Evolutionary conservation across 1,140 invertebrate genomes (phyloP).

Genomic region (Eurosta solidaginis): DNA sequence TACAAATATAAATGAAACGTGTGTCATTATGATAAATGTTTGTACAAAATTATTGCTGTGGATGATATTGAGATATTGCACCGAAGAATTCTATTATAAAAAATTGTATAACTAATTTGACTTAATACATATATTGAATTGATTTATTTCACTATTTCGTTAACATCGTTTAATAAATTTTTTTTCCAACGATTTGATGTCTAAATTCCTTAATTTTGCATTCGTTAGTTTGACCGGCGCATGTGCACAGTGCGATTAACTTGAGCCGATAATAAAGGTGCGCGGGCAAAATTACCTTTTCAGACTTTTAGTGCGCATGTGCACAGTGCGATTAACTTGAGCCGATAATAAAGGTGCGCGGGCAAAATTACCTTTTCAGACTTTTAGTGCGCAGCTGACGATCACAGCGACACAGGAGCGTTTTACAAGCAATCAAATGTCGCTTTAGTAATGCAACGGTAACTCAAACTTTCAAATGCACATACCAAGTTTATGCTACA

Average conservation of each 20-base stretch:
- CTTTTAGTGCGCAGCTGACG: no score
- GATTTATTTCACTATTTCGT: neutral
- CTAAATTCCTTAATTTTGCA: neutral
- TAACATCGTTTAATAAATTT: neutral
- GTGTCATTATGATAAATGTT: conserved; percentile 46
- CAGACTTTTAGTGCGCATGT: no score
- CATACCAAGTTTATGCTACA: neutral
- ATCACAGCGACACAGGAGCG: no score
- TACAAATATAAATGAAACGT: conserved; percentile 40
- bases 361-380: no score
- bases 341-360: no score
- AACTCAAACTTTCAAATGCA: no score
- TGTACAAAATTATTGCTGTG: neutral
- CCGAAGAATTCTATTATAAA: conserved; percentile 15
- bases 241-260: neutral
- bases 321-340: neutral
- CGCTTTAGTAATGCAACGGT: no score
- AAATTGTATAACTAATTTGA: neutral
- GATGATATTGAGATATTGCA: neutral
- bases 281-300: no score
- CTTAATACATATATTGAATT: neutral
- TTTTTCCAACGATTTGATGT: neutral
- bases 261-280: no score
- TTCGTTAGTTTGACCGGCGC: neutral
- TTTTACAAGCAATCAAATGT: no score